These are phyloP conservation scores for Sciurus niger DNA, from an alignment of 2,113 vertebrate genomes.

Conservation along the genomic window DNA sequence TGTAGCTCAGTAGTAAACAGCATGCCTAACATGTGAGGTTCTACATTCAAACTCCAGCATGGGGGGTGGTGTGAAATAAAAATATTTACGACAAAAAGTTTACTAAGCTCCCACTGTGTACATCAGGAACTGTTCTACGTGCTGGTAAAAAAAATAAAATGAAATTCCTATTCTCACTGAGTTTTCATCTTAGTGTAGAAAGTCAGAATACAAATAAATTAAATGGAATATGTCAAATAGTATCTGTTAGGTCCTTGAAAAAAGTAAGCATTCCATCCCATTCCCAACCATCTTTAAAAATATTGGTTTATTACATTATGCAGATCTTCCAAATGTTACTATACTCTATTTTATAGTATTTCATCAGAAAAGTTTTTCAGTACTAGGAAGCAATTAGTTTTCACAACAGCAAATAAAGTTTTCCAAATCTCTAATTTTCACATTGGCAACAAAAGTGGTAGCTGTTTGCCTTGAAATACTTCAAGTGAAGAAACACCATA, in stretches of 20 bases:
- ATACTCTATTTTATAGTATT: background rate
- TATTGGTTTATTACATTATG: background rate
- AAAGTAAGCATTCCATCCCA: constrained; percentile 1
- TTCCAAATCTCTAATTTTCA: constrained; percentile 51
- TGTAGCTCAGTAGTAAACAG: background rate
- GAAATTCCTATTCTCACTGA: background rate
- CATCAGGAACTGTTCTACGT: background rate
- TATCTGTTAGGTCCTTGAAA: background rate
- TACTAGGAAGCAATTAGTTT: constrained; percentile 5
- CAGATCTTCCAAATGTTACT: background rate
- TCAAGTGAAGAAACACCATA: constrained; percentile 34
- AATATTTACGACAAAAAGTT: background rate
- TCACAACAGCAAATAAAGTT: constrained; percentile 13
- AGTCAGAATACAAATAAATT: background rate
- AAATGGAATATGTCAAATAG: background rate
- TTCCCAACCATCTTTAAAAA: constrained; percentile 4
- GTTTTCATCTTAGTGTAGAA: background rate
- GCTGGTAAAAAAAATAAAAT: background rate
- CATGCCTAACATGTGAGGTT: background rate
- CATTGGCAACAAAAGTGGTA: constrained; percentile 19
- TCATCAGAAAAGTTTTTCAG: constrained; percentile 42
- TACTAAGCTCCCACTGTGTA: background rate
- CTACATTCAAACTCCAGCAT: too few species aligned
- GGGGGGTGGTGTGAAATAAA: background rate
- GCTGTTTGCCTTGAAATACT: constrained; percentile 17